Evolutionary conservation across 2,113 vertebrate species (phyloP), one percentile per base, ranked within the genome.

Genomic region (Erythrocebus patas): DNA sequence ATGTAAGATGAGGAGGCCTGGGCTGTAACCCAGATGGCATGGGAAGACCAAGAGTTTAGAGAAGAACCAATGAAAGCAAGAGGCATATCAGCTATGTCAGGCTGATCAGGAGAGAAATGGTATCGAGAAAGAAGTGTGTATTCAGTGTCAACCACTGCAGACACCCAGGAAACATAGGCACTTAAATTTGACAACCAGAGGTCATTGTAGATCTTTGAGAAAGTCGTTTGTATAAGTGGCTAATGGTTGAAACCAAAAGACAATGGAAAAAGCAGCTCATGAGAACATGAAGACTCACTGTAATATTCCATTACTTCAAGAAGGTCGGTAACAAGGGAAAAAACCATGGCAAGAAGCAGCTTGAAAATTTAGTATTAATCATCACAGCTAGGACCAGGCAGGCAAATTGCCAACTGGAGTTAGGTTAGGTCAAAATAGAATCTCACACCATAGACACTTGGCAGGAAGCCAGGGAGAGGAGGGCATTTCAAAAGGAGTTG

Each of bases 1-100:
- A 0, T 0, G 2, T 11, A 11, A 35, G 35, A 6, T 5, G 25
- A 17, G n/a, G 68, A 89, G 10, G 12, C 79, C 27, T 0, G 2
- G 32, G 59, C 52, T 83, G 4, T 61, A 73, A 73, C 22, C 48
- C 27, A 55, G 55, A 52, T 25, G 23, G 8, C 40, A 18, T 8
- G 5, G 61, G 68, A 76, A 17, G 68, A 35, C 27, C 43, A 75
- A 61, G 7, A 7, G 18, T 50, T n/a, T 57, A 59, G n/a, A 55
- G 20, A 25, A 94, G 30, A 70, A 43, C 30, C 50, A 70, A 23
- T 43, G 27, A 88, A 88, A 57, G 43, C 61, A 61, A 52, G 80
- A 76, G 4, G 52, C 22, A 4, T 8, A 80, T 68, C n/a, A 48
- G 59, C 57, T 23, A 4, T 7, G 16, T 40, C 64, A 48, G 72